Base-by-base conservation (phyloP, 1,140 invertebrate genomes). In the Drosophila repletoides region DNA sequence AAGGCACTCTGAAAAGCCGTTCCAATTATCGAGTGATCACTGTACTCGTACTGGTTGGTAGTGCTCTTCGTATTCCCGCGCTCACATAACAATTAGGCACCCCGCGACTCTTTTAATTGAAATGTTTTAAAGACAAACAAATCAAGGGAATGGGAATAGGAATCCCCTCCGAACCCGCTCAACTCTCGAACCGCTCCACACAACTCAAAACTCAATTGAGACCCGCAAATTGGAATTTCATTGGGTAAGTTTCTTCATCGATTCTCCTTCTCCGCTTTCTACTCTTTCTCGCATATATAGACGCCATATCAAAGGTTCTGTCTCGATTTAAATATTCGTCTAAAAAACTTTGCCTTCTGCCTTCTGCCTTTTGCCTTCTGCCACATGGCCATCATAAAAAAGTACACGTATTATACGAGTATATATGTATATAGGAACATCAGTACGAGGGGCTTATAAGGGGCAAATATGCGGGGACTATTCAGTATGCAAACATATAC, bases 51-150 rank as follows among this genome's bases (percentile, higher is more conserved):
- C n/a, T n/a, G n/a, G n/a, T n/a, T n/a, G n/a, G n/a, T n/a, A n/a
- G n/a, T n/a, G n/a, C n/a, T n/a, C n/a, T n/a, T 12, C 66, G 43
- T 40, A 64, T 28, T 53, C 48, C 26, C 33, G 5, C 36, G 31
- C 40, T 52, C 49, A 49, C 60, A 69, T 33, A 55, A 59, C 76
- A 83, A 81, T 83, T 84, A 77, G 74, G 51, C 59, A 68, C 60
- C 48, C 55, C 63, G 76, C 73, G 77, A 51, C 51, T 41, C 59
- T 79, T n/a, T n/a, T 81, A 83, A 83, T 83, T 84, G 74, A 84
- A 84, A 71, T 79, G 80, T 73, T 67, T 65, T 51, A 69, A n/a
- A 41, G 58, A 63, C 76, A 58, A 71, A 72, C 22, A 40, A 80
- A 81, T 81, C 76, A 52, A 49, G 22, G 28, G 40, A 31, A 60